Conservation (phyloP, 2,888 invertebrate genomes). For the Rhogogaster chlorosoma region DNA sequence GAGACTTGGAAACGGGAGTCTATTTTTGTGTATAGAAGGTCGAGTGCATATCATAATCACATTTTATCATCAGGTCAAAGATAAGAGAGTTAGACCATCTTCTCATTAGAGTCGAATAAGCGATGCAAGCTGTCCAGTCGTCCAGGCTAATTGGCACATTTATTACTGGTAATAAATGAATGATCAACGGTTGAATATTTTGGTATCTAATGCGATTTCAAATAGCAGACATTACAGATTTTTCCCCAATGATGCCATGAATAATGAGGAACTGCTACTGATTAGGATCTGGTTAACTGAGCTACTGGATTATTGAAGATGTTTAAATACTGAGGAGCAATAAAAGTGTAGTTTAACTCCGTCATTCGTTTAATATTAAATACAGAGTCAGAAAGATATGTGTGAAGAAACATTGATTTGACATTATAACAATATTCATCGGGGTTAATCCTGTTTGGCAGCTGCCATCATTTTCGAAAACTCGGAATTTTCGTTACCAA, state of each 20-base stretch:
- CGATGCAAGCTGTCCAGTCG: too few relatives aligned
- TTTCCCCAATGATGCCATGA: too few relatives aligned
- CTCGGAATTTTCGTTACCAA: conserved; percentile 75
- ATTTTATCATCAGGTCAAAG: too few relatives aligned
- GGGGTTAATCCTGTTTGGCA: conserved; percentile 60
- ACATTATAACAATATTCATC: not conserved
- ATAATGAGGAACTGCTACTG: not conserved
- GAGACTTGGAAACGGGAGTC: not conserved
- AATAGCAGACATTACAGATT: too few relatives aligned
- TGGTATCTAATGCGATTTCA: too few relatives aligned
- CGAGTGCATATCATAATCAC: too few relatives aligned
- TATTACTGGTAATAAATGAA: too few relatives aligned
- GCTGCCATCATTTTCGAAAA: conserved; percentile 78
- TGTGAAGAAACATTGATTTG: not conserved
- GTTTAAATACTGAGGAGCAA: not conserved
- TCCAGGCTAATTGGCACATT: too few relatives aligned
- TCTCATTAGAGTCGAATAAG: too few relatives aligned
- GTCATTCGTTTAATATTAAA: not conserved
- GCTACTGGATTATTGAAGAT: not conserved
- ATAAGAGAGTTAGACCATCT: too few relatives aligned
- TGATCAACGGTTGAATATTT: too few relatives aligned
- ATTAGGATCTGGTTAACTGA: not conserved
- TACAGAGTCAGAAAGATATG: not conserved
- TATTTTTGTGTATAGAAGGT: too few relatives aligned
- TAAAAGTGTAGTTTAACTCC: not conserved